Base-by-base conservation (phyloP, 1,140 invertebrate species). In the Apis florea region DNA sequence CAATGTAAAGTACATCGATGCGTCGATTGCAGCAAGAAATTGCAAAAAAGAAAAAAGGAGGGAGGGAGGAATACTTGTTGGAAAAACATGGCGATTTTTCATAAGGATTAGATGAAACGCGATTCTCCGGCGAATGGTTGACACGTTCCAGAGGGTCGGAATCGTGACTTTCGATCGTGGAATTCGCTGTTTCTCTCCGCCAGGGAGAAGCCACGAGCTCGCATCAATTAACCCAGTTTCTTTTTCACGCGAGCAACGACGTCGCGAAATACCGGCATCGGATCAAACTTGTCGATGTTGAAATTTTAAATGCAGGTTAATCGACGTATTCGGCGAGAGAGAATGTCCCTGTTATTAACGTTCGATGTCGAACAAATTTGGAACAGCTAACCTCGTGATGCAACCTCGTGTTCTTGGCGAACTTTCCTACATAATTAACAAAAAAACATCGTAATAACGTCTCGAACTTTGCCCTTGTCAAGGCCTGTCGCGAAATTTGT, bases 171-270 rank as follows among this genome's bases (percentile, higher is more conserved):
- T 64, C 59, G 67, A 63, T 71, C 77, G 58, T n/a, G 56, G 31
- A 72, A 47, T 31, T 51, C 26, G 10, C 74, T 51, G 49, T 61
- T 56, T 70, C 54, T 51, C 47, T 71, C 58, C 54, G n/a, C 21
- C 69, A 56, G 51, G 51, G 59, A 73, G n/a, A n/a, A n/a, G 26
- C 53, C 51, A 17, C 26, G 59, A 49, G 69, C 24, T 73, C 69
- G 78, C 61, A 73, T 79, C 71, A 79, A 79, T 79, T 79, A 79
- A 79, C 78, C 78, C 59, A 79, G 71, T 79, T 79, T 64, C 78
- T 72, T 71, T 72, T 64, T 71, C 77, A 51, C 58, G 26, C 69
- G 69, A 54, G 40, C 56, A 70, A 59, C 47, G 47, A 47, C 26
- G 53, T 31, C 8, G 54, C 64, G 53, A 47, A 24, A 49, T 19